Conservation (phyloP, 2,797 vertebrate species). For the Cyclopterus lumpus region DNA sequence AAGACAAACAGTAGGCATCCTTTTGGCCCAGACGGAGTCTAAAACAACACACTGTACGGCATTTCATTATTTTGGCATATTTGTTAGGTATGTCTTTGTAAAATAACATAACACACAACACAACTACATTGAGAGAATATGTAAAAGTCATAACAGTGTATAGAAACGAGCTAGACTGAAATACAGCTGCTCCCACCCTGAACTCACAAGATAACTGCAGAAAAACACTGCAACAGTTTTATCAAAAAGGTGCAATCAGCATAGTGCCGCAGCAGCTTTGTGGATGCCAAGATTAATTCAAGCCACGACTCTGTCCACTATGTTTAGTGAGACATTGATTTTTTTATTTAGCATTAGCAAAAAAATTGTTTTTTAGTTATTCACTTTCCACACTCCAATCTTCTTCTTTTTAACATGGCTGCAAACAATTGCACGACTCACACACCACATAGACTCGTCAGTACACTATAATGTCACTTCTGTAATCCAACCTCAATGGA, state of each 20-base stretch:
- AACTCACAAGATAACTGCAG: slow-evolving; percentile 20
- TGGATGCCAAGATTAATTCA: slow-evolving; percentile 38
- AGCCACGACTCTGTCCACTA: background rate
- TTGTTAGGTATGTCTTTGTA: background rate
- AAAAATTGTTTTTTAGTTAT: background rate
- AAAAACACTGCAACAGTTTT: slow-evolving; percentile 11
- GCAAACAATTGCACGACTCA: background rate
- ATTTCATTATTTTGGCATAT: slow-evolving; percentile 22
- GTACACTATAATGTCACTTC: background rate
- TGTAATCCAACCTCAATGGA: slow-evolving; percentile 15
- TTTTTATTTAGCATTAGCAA: background rate
- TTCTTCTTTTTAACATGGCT: background rate
- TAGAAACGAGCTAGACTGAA: background rate
- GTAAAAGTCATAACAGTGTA: background rate
- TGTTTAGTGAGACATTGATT: slow-evolving; percentile 12
- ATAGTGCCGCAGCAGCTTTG: slow-evolving; percentile 12
- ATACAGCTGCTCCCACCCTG: background rate
- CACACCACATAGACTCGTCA: background rate
- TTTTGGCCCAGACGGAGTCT: slow-evolving; percentile 11
- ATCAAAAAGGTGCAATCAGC: slow-evolving; percentile 23
- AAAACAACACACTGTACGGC: slow-evolving; percentile 7
- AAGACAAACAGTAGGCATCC: slow-evolving; percentile 34
- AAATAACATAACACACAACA: background rate
- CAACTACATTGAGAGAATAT: background rate
- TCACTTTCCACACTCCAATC: background rate